Conservation (phyloP, 1,140 invertebrate genomes). For the Drosophila leontia region DNA sequence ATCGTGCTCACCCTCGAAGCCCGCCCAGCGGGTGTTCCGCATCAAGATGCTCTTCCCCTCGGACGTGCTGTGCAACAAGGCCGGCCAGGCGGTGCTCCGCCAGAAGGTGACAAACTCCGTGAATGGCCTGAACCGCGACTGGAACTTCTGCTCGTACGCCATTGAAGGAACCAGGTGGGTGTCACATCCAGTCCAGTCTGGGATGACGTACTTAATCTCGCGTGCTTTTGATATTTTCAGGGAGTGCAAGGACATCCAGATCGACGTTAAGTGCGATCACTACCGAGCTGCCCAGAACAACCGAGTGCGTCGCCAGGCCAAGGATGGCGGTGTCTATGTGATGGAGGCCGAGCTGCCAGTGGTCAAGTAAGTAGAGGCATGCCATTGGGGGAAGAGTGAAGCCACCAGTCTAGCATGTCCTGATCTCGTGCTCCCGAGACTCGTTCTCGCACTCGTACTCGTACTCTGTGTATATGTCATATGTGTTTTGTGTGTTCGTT, state of each 20-base stretch:
- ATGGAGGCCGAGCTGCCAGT: conserved; percentile 92
- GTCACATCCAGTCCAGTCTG: accelerated
- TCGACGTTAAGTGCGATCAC: conserved; percentile 95
- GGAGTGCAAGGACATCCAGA: conserved; percentile 94
- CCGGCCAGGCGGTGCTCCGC: conserved; percentile 94
- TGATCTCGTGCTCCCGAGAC: conserved; percentile 12
- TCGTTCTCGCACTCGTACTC: conserved; percentile 3
- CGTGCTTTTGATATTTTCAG: conserved; percentile 85
- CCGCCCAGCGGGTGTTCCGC: conserved; percentile 96
- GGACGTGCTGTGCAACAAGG: conserved; percentile 96
- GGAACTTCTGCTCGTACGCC: conserved; percentile 96
- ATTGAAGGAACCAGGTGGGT: conserved; percentile 86
- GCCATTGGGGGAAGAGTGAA: not conserved
- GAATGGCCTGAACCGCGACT: conserved; percentile 94
- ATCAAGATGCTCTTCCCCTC: conserved; percentile 97
- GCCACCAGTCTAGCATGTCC: conserved; percentile 36
- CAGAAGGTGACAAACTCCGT: conserved; percentile 95
- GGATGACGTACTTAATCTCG: not conserved
- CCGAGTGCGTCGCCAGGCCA: conserved; percentile 88
- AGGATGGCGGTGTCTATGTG: conserved; percentile 91
- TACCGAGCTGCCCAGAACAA: conserved; percentile 86
- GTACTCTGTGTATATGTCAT: conserved; percentile 61
- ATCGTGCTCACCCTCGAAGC: conserved; percentile 93
- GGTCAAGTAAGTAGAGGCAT: conserved; percentile 89
- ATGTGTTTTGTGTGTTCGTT: conserved; percentile 60